phyloP scores from a whole-genome alignment of 2,888 invertebrate genomes.

The Caenorhabditis sinica region DNA sequence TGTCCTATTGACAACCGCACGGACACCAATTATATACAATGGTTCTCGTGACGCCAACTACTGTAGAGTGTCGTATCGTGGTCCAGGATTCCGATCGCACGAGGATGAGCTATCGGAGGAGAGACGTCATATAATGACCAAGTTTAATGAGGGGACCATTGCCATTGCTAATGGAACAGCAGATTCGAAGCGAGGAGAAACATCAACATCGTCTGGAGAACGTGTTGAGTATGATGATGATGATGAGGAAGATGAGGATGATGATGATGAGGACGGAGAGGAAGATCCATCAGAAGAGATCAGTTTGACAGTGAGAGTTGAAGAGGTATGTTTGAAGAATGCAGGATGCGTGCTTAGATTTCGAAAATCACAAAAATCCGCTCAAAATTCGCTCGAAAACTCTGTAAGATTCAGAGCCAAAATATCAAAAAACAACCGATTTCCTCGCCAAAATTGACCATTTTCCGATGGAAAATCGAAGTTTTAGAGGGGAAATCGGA shows the following conservation, averaged over 20 bases:
- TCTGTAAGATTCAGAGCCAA: too few species aligned
- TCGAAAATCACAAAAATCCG: too few species aligned
- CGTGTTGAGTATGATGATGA: background rate
- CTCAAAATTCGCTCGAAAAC: too few species aligned
- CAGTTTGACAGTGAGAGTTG: constrained; percentile 1
- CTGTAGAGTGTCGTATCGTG: constrained; percentile 62
- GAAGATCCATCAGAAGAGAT: constrained; percentile 29
- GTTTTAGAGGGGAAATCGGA: too few species aligned
- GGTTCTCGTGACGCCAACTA: constrained; percentile 71
- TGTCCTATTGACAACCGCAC: constrained; percentile 55
- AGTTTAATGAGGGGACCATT: background rate
- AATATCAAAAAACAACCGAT: too few species aligned
- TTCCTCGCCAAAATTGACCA: too few species aligned
- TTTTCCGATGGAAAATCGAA: too few species aligned
- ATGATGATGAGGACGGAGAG: constrained; percentile 14
- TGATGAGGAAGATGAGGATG: constrained; percentile 40
- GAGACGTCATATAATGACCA: constrained; percentile 13
- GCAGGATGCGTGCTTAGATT: background rate
- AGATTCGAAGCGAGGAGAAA: constrained; percentile 15
- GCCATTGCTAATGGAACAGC: constrained; percentile 10
- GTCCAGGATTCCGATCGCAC: constrained; percentile 75
- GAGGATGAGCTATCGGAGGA: constrained; percentile 65
- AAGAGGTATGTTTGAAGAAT: background rate
- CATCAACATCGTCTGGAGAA: background rate
- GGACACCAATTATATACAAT: constrained; percentile 67